These are phyloP conservation scores for Tinamus major DNA, from an alignment of 2,797 vertebrate species.

Conservation along the genomic window DNA sequence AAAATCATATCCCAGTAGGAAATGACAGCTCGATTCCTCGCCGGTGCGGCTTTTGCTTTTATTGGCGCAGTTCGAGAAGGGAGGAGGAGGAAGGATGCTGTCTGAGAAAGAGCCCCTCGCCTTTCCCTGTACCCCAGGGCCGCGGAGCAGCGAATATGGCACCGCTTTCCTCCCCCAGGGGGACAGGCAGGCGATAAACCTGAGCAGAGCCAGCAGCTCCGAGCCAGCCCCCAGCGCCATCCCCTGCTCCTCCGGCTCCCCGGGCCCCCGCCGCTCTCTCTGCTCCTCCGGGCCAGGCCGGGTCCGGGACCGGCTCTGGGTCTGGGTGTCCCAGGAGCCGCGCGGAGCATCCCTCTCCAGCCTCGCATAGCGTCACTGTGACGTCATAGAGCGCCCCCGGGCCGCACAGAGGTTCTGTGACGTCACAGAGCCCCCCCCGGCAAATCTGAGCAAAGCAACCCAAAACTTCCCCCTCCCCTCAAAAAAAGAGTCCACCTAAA, in stretches of 20 bases:
- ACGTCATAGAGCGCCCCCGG: not conserved
- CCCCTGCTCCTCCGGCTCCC: too few species aligned
- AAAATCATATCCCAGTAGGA: rapidly evolving
- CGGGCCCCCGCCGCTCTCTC: too few species aligned
- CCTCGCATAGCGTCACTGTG: not conserved
- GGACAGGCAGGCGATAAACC: not conserved
- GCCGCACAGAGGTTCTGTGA: not conserved
- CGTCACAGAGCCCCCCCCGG: not conserved
- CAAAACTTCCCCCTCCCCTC: too few species aligned
- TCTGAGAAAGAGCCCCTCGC: too few species aligned
- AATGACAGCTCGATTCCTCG: not conserved
- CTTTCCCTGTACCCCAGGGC: too few species aligned
- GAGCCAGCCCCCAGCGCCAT: too few species aligned
- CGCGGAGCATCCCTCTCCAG: too few species aligned
- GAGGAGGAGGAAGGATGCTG: not conserved
- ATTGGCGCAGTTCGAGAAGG: rapidly evolving
- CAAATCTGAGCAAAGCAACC: too few species aligned
- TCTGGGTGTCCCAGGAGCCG: too few species aligned
- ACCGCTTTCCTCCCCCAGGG: not conserved
- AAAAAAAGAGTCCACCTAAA: not conserved
- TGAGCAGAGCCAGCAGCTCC: not conserved
- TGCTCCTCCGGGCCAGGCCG: too few species aligned
- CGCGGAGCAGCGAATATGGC: not conserved
- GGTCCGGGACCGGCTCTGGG: too few species aligned
- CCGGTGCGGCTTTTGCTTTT: not conserved